Base-by-base conservation (phyloP, 2,113 vertebrate species). In the Psittacula cyanocephala region DNA sequence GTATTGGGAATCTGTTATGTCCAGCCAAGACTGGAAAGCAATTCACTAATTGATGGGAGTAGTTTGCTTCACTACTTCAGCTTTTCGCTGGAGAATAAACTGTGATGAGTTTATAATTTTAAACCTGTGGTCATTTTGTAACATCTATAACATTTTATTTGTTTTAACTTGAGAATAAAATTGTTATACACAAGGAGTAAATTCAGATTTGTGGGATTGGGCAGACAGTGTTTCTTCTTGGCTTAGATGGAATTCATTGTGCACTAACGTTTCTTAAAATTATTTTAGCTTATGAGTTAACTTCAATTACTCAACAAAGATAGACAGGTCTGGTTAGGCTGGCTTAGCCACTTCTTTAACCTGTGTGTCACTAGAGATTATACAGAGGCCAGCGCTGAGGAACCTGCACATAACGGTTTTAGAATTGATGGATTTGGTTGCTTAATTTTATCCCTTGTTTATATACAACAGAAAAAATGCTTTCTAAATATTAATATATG, bases 81-180 rank as follows among this genome's bases (percentile, higher is more conserved):
- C 35, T 77, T 90, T 23, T 65, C 85, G 39, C 53, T 92, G 65
- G 41, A 89, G 78, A 65, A 89, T 24, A 59, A 75, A 41, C 47
- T 92, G 23, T 70, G 43, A 60, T 37, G 35, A 53, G 41, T 93
- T 83, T 52, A n/a, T 81, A 39, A 59, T 65, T 72, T 76, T 71
- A 79, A 60, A 59, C 81, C 18, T 91, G 28, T 64, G 24, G 7
- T 90, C 35, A 35, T 33, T 89, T 85, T 87, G n/a, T 81, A 87
- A 70, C 19, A 46, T 77, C 31, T 82, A 20, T 43, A 81, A 55
- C 41, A 62, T 52, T 78, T 62, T 49, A 31, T 46, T 68, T 88
- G 44, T 60, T 94, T 95, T 80, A 46, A 63, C 17, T 64, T 50
- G 31, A 78, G 75, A 92, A 85, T 95, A 71, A 88, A 88, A 55